phyloP scores from a whole-genome alignment of 2,113 vertebrate genomes.

The Sinosuthora webbiana region DNA sequence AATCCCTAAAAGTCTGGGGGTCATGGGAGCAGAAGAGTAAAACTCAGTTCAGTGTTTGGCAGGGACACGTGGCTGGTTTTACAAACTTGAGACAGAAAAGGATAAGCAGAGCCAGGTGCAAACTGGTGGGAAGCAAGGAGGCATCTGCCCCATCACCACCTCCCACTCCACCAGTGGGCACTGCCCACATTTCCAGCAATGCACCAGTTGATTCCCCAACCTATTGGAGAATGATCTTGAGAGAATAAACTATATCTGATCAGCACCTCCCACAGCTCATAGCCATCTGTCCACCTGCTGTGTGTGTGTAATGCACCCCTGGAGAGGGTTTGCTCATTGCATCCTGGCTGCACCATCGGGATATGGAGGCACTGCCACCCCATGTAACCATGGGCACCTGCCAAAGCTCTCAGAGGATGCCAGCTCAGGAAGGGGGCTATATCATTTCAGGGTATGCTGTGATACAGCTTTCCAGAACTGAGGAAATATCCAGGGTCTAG shows the following conservation, averaged over 20 bases:
- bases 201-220: not conserved
- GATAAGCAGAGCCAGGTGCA: not conserved
- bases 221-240: not conserved
- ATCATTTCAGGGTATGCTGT: not conserved
- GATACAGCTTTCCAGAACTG: not conserved
- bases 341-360: rapidly evolving
- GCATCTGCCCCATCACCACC: not conserved
- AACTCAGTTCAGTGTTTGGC: not conserved
- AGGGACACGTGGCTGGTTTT: not conserved
- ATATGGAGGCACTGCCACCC: not conserved
- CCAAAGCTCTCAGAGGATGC: not conserved
- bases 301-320: not conserved
- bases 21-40: not conserved
- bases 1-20: not conserved
- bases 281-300: not conserved
- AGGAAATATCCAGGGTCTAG: not conserved
- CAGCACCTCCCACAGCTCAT: not conserved
- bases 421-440: rapidly evolving
- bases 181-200: not conserved
- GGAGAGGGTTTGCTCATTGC: not conserved
- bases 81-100: not conserved
- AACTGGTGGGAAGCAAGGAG: not conserved
- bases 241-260: not conserved
- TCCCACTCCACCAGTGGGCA: not conserved
- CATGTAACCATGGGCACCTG: not conserved